Evolutionary conservation across 2,797 vertebrate genomes (phyloP), one percentile per base, ranked within the genome.

Genomic region (Mus spretus): DNA sequence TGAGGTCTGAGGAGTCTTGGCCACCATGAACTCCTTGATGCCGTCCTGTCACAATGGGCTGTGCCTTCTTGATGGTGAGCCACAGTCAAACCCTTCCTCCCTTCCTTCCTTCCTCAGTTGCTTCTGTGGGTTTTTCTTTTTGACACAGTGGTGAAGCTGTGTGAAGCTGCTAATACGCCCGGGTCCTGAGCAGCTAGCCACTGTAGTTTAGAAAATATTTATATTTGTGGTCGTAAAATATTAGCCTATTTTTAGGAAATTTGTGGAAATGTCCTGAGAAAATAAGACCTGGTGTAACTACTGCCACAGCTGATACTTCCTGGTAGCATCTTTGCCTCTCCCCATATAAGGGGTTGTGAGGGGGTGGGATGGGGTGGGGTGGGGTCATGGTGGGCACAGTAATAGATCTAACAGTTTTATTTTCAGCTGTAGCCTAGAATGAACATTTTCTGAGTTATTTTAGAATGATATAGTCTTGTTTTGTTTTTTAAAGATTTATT

Each of bases 301-400:
- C 67, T 2, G 14, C 34, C 37, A 50, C 1, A 19, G 22, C 67
- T 28, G 15, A 31, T 1, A 14, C 2, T 28, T 78, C 4, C 75
- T 15, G 11, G 50, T 31, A 37, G 37, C 22, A 57, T 47, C 77
- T 81, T 82, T 17, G 6, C 22, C 3, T 77, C 31, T 47, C 3
- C 2, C 10, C 11, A 57, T 40, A 19, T 1, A 53, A 2, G 8
- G 17, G 10, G 6, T 57, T 3, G 17, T 4, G 6, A 6, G 0
- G 65, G 12, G 17, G 6, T 31, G 47, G 0, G 22, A 24, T 55
- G 14, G 24, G 67, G 31, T 31, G 47, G 0, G 22, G 24, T 55
- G 14, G 24, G 67, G 31, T 26, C 63, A 10, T 53, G 19, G 22
- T 9, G 2, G n/a, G 31, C 8, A 34, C 19, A 24, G 31, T 63